Conservation (phyloP, 2,888 invertebrate genomes). For the Agrypnus murinus region DNA sequence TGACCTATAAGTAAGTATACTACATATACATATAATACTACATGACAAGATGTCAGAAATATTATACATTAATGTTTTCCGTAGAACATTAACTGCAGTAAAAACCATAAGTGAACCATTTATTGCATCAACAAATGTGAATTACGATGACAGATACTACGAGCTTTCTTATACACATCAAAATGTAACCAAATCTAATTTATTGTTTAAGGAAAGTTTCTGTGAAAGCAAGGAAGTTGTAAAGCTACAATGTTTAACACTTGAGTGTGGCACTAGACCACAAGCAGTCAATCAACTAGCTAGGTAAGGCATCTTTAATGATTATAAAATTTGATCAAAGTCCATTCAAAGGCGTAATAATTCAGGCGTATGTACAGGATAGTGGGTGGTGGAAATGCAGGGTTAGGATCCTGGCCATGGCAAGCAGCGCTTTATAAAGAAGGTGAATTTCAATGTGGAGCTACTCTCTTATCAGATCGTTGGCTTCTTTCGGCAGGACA, state of each 20-base stretch:
- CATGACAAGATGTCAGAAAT: no score
- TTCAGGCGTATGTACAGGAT: constrained; percentile 76
- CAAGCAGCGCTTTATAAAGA: constrained; percentile 90
- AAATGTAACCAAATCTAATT: constrained; percentile 75
- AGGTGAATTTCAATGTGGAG: constrained; percentile 90
- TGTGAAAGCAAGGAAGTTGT: constrained; percentile 79
- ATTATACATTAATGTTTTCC: no score
- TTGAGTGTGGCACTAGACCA: constrained; percentile 83
- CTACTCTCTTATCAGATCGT: constrained; percentile 80
- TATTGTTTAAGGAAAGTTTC: constrained; percentile 78
- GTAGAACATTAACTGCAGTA: constrained; percentile 59
- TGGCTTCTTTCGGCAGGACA: constrained; percentile 89
- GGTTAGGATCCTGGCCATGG: constrained; percentile 89
- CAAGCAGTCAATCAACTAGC: constrained; percentile 79
- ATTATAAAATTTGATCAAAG: constrained; percentile 1
- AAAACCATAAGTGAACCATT: constrained; percentile 48
- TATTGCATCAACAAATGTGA: constrained; percentile 12
- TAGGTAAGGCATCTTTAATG: constrained; percentile 72
- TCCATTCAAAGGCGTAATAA: constrained; percentile 43
- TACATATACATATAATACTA: neutral
- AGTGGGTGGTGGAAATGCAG: constrained; percentile 86
- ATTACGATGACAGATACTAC: constrained; percentile 70
- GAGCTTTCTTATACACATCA: constrained; percentile 76
- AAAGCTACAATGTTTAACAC: constrained; percentile 78
- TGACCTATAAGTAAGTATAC: constrained; percentile 82